Base-by-base conservation (phyloP, 2,888 invertebrate genomes). In the Arenicola marina region DNA sequence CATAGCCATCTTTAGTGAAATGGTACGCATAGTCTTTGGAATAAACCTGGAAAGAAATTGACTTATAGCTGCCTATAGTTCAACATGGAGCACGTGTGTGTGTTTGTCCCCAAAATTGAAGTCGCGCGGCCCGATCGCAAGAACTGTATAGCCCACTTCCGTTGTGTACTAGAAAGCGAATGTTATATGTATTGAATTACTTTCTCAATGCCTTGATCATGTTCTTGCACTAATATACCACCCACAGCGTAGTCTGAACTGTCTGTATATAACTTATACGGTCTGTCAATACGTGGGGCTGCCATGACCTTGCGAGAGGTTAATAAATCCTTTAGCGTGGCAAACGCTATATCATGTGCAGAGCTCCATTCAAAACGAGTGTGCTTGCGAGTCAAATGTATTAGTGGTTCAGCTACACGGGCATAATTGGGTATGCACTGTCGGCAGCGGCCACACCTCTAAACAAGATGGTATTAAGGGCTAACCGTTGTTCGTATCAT, bases 371-470 rank as follows among this genome's bases (percentile, higher is more conserved):
- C 28, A 29, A 53, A 53, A 11, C 21, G 11, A 4, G 11, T 11
- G 29, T 29, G 15, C 21, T 53, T 53, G 4, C 53, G 7, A 11
- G 26, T 53, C 11, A 28, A 53, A 7, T 11, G 31, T 15, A 28
- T 31, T 11, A 53, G 21, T 53, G 57, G 57, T 31, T 57, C 57
- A 4, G 57, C 46, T 3, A 57, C n/a, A 24, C 7, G 4, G 4
- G 44, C 57, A 24, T 57, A 57, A 43, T 48, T 31, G 2, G 48
- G 46, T 4, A 58, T 18, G 21, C 31, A 48, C 31, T 46, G 58
- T 7, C n/a, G n/a, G n/a, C n/a, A n/a, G n/a, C n/a, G n/a, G n/a
- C n/a, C n/a, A n/a, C n/a, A n/a, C n/a, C n/a, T n/a, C n/a, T n/a
- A n/a, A n/a, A n/a, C n/a, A n/a, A n/a, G n/a, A n/a, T n/a, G n/a